Evolutionary conservation across 1,140 invertebrate genomes (phyloP).

Genomic region (Nymphalis io): DNA sequence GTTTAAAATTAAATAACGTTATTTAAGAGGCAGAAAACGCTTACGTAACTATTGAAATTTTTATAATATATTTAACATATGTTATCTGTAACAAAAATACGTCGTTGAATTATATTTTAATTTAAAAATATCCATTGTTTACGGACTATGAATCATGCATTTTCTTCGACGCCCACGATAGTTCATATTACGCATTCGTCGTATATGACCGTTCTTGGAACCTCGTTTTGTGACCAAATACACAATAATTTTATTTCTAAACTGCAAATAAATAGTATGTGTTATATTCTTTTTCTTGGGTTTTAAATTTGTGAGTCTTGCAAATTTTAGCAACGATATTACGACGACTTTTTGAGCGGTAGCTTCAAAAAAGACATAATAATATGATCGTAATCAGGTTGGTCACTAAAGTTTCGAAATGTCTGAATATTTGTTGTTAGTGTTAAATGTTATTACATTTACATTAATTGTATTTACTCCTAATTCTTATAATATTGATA

Average conservation of each 20-base stretch:
- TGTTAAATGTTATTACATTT: background rate
- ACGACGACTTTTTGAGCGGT: no score
- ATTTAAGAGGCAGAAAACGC: no score
- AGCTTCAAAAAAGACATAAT: no score
- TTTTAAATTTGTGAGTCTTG: no score
- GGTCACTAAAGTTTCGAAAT: constrained; percentile 18
- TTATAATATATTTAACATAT: no score
- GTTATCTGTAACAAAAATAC: no score
- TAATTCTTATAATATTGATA: constrained; percentile 35
- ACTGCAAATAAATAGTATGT: no score
- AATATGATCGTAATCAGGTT: constrained; percentile 19
- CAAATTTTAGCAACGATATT: no score
- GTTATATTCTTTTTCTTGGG: no score
- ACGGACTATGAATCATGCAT: constrained; percentile 16
- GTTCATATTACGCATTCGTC: constrained; percentile 41
- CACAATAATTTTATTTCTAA: background rate
- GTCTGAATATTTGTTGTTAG: background rate
- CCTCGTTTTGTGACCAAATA: constrained; percentile 24
- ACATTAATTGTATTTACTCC: constrained; percentile 23
- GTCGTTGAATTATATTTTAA: no score
- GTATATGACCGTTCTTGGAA: constrained; percentile 40
- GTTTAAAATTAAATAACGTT: no score
- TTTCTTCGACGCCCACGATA: constrained; percentile 50
- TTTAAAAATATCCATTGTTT: constrained; percentile 13
- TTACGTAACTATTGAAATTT: no score